Evolutionary conservation across 2,113 vertebrate genomes (phyloP).

Genomic region (Hippolais icterina): DNA sequence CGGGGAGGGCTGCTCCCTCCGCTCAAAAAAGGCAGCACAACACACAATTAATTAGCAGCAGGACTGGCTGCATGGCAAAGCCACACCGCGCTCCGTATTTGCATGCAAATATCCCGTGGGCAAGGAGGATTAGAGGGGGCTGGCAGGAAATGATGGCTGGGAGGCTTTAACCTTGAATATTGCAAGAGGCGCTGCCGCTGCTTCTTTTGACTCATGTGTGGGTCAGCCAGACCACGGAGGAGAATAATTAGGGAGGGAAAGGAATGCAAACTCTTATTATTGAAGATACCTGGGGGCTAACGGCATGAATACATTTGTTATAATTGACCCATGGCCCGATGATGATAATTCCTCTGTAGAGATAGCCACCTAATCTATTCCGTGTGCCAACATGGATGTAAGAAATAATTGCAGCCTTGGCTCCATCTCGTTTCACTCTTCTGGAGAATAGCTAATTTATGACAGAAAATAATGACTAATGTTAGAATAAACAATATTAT

Average conservation of each 20-base stretch:
- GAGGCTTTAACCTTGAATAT: slow-evolving; percentile 45
- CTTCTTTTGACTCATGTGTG: slow-evolving; percentile 6
- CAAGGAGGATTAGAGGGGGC: not conserved
- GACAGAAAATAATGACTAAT: slow-evolving; percentile 68
- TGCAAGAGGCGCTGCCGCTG: not conserved
- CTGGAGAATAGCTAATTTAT: slow-evolving; percentile 60
- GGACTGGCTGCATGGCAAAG: not conserved
- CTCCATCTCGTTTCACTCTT: slow-evolving; percentile 38
- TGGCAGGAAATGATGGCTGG: slow-evolving; percentile 13
- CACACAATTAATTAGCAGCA: slow-evolving; percentile 45
- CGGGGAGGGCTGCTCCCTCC: not conserved
- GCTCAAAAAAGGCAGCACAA: slow-evolving; percentile 6
- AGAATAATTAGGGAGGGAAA: slow-evolving; percentile 55
- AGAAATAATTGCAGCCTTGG: slow-evolving; percentile 41
- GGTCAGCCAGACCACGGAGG: slow-evolving; percentile 30
- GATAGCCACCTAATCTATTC: slow-evolving; percentile 43
- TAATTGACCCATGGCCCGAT: slow-evolving; percentile 13
- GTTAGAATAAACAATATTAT: slow-evolving; percentile 71
- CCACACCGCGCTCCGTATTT: not conserved
- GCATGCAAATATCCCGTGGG: slow-evolving; percentile 8
- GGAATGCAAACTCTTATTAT: slow-evolving; percentile 46
- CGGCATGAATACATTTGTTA: slow-evolving; percentile 53
- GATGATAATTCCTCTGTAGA: slow-evolving; percentile 36
- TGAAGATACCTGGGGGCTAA: slow-evolving; percentile 48
- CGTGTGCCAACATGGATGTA: slow-evolving; percentile 23